Conservation (phyloP, 2,113 vertebrate genomes). For the Pelodiscus sinensis region DNA sequence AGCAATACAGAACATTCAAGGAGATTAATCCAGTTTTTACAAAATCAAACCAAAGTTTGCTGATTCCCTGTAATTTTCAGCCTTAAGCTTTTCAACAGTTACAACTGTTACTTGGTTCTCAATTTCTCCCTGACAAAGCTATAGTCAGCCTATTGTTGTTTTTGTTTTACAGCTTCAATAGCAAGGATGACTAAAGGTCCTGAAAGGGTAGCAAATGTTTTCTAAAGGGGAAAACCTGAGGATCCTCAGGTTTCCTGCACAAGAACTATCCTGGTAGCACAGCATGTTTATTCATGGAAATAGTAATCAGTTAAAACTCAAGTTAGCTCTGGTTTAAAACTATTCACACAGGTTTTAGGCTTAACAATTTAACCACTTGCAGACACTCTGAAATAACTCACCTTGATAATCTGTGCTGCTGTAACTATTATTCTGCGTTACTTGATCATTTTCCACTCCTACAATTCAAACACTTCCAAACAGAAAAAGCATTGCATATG, state of each 20-base stretch:
- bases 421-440: neutral
- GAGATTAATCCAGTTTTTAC: neutral
- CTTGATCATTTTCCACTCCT: neutral
- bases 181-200: neutral
- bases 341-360: neutral
- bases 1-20: neutral
- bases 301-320: neutral
- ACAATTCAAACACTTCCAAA: conserved; percentile 27
- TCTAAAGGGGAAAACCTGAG: neutral
- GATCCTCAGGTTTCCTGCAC: rapidly evolving
- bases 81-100: neutral
- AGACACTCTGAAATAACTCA: conserved; percentile 7
- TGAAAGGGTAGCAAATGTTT: neutral
- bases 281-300: neutral
- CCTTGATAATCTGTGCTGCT: conserved; percentile 7
- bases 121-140: neutral
- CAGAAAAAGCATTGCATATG: conserved; percentile 8
- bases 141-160: neutral
- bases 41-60: neutral
- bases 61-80: neutral
- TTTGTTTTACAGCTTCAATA: neutral
- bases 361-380: conserved; percentile 15
- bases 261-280: neutral
- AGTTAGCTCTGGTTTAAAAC: conserved; percentile 26
- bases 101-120: neutral